A percentile compares a stretch with the other conserved stretches of the same genome.
Conservation (phyloP, 2,113 vertebrate species). For the Halcyon malimbica region DNA sequence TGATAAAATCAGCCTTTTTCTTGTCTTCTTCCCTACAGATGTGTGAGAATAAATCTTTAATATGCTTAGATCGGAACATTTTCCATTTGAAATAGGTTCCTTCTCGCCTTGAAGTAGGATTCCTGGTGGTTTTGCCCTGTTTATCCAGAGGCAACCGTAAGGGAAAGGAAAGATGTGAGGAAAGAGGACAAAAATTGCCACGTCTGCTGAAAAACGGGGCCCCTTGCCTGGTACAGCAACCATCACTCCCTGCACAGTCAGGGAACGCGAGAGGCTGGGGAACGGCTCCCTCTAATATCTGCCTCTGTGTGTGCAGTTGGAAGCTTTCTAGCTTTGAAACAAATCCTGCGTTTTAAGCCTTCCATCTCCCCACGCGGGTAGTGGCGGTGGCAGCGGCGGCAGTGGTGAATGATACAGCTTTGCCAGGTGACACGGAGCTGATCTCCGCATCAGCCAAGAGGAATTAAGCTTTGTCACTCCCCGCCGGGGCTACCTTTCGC, state of each 20-base stretch:
- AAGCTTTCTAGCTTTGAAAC: constrained; percentile 68
- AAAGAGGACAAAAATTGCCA: not conserved
- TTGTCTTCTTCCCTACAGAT: not conserved
- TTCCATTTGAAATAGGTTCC: not conserved
- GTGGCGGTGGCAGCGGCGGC: constrained; percentile 14
- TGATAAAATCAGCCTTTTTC: not conserved
- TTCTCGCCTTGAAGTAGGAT: not conserved
- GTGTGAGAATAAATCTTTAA: not conserved
- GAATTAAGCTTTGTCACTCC: constrained; percentile 84
- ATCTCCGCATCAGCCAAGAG: constrained; percentile 81
- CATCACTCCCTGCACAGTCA: not conserved
- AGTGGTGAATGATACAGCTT: constrained; percentile 76
- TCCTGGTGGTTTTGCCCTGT: not conserved
- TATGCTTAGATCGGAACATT: not conserved
- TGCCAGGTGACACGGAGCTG: constrained; percentile 75
- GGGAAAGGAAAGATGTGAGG: not conserved
- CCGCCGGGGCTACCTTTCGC: constrained; percentile 78
- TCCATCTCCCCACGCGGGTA: constrained; percentile 60
- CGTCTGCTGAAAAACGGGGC: not conserved
- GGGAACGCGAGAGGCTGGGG: constrained; percentile 4
- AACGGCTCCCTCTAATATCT: constrained; percentile 4
- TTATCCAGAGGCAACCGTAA: not conserved
- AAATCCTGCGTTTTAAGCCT: constrained; percentile 62
- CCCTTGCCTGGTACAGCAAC: constrained; percentile 56
- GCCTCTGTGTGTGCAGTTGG: not conserved